Evolutionary conservation across 2,797 vertebrate genomes (phyloP).

Genomic region (Craterocephalus amniculus): DNA sequence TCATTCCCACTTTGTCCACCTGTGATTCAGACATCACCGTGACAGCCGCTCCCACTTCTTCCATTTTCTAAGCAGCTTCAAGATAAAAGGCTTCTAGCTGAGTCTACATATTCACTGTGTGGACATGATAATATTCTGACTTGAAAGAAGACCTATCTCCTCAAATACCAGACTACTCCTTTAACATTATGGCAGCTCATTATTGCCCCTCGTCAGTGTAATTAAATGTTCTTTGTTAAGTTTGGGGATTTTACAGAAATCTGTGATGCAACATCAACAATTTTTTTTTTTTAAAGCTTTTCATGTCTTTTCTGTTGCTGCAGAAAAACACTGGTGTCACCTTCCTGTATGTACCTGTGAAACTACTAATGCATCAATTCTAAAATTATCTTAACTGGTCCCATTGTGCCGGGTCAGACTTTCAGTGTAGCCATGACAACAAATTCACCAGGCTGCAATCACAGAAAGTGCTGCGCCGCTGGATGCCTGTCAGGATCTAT

Average conservation of each 20-base stretch:
- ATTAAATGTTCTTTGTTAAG: neutral
- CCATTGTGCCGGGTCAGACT: slow-evolving; percentile 45
- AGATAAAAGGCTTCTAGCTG: no score
- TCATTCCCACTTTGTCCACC: no score
- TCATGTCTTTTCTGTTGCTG: slow-evolving; percentile 1
- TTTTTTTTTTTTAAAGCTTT: neutral
- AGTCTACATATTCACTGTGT: neutral
- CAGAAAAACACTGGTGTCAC: slow-evolving; percentile 32
- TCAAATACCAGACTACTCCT: neutral
- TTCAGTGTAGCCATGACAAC: slow-evolving; percentile 74
- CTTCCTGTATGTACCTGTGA: slow-evolving; percentile 46
- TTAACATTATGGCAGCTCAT: neutral
- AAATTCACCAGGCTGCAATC: slow-evolving; percentile 67
- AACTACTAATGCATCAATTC: slow-evolving; percentile 68
- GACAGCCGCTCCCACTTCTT: no score
- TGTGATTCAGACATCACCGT: no score
- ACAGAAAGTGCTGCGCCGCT: slow-evolving; percentile 50
- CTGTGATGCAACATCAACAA: slow-evolving; percentile 3
- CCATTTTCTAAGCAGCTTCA: no score
- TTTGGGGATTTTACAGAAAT: neutral
- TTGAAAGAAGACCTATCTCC: neutral
- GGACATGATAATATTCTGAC: neutral
- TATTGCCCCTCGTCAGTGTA: neutral
- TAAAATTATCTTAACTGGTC: slow-evolving; percentile 66
- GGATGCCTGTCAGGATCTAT: slow-evolving; percentile 46